Base-by-base conservation (phyloP, 1,140 invertebrate genomes). In the Neodiprion pinetum region DNA sequence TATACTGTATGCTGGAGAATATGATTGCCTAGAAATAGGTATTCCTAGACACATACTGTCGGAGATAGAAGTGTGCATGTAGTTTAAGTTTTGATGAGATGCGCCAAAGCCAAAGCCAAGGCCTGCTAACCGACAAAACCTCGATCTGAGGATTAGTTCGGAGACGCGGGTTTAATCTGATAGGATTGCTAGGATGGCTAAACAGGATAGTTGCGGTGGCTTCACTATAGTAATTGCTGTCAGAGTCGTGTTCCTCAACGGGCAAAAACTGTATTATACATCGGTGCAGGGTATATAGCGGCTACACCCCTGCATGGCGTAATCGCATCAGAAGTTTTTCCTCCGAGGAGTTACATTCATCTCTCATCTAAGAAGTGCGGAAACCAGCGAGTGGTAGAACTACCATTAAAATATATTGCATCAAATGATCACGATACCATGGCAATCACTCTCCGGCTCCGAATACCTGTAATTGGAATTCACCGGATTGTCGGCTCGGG, bases 91-190 rank as follows among this genome's bases (percentile, higher is more conserved):
- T 40, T 40, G 28, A 40, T 40, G 28, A 40, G 28, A 40, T 40
- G 28, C 28, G 28, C 28, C 28, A 40, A 40, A 40, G 17, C 17
- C 17, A 21, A 1, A 21, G 28, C 28, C 28, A 40, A 40, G 28
- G 28, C 28, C 28, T 40, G 28, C 28, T 5, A 40, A 40, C 53
- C 53, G n/a, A 17, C 53, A 61, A 61, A 61, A 61, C 53, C 53
- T 61, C n/a, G 53, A 61, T 61, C 9, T 61, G 8, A 61, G 53
- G 53, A 61, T 61, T 61, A 61, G 53, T 61, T 12, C 53, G n/a
- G 53, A 61, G 53, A 61, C 53, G 53, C 53, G 53, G 53, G 53
- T 61, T 61, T 61, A 61, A 61, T 61, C 53, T 61, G n/a, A 17
- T 17, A 17, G 53, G 53, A 61, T 61, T 61, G 53, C 53, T 61